A percentile compares a stretch with the other conserved stretches of the same genome.
phyloP scores from a whole-genome alignment of 2,113 vertebrate genomes.

The Tyto alba region DNA sequence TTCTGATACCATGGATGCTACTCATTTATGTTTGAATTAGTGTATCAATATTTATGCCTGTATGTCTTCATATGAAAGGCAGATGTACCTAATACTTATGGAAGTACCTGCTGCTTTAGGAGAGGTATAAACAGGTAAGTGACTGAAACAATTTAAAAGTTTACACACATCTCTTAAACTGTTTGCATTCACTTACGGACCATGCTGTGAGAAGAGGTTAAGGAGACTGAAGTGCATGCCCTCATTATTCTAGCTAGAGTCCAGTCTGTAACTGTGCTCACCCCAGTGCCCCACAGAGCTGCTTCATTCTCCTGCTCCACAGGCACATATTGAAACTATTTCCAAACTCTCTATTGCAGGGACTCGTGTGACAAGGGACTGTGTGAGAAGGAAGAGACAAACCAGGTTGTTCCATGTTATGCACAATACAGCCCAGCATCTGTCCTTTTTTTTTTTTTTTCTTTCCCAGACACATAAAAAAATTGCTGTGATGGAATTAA shows the following conservation, averaged over 20 bases:
- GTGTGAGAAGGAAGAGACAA: background rate
- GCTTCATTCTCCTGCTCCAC: background rate
- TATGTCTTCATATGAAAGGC: conserved; percentile 36
- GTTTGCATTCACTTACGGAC: background rate
- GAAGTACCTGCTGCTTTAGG: background rate
- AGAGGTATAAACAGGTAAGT: conserved; percentile 16
- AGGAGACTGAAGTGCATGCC: background rate
- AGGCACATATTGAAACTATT: background rate
- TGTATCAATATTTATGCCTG: conserved; percentile 41
- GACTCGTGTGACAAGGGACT: background rate
- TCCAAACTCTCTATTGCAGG: background rate
- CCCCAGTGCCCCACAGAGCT: background rate
- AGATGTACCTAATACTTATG: background rate
- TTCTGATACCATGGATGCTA: background rate
- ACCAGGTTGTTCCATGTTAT: background rate
- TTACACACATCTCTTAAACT: background rate
- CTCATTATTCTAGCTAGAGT: background rate
- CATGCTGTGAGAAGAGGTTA: background rate
- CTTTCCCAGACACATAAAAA: background rate
- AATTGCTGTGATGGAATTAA: background rate
- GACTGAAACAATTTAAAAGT: background rate
- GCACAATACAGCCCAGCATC: background rate
- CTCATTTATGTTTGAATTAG: conserved; percentile 15
- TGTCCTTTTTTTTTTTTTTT: background rate
- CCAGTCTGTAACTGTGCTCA: background rate